phyloP scores from a whole-genome alignment of 2,113 vertebrate species.

The Otocyon megalotis region DNA sequence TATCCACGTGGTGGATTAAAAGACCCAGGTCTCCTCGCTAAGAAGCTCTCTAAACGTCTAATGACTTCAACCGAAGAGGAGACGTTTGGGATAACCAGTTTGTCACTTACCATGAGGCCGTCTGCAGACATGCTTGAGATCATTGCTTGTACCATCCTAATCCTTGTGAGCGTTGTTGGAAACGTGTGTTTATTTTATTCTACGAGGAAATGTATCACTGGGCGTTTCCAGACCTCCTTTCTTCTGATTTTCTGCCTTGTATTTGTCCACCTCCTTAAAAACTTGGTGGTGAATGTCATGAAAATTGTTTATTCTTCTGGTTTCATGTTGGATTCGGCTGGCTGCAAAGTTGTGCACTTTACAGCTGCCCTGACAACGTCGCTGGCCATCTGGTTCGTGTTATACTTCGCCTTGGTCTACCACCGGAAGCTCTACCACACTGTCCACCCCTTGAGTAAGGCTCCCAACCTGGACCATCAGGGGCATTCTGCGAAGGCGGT shows the following conservation, averaged over 20 bases:
- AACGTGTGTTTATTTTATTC: constrained; percentile 81
- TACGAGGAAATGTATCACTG: constrained; percentile 73
- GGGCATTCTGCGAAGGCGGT: constrained; percentile 73
- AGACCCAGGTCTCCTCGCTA: not conserved
- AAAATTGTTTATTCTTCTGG: constrained; percentile 80
- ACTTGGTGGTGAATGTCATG: constrained; percentile 80
- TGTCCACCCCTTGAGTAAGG: constrained; percentile 62
- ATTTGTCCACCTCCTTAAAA: constrained; percentile 77
- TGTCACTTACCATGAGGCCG: constrained; percentile 65
- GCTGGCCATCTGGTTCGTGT: constrained; percentile 82
- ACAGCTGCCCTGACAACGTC: constrained; percentile 59
- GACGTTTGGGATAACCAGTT: not conserved
- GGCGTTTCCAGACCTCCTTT: constrained; percentile 79
- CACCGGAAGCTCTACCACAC: constrained; percentile 75
- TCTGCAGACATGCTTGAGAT: constrained; percentile 67
- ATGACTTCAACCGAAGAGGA: constrained; percentile 33
- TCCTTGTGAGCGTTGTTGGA: constrained; percentile 77
- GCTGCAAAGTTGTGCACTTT: constrained; percentile 81
- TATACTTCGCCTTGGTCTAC: constrained; percentile 73
- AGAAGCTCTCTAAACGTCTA: constrained; percentile 38
- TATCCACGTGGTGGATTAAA: constrained; percentile 29
- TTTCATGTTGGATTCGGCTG: constrained; percentile 70
- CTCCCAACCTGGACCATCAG: constrained; percentile 43
- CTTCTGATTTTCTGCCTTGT: constrained; percentile 82
- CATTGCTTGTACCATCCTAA: constrained; percentile 58